Evolutionary conservation across 2,113 vertebrate genomes (phyloP), one percentile per base, ranked within the genome.

Genomic region (Silurus meridionalis): DNA sequence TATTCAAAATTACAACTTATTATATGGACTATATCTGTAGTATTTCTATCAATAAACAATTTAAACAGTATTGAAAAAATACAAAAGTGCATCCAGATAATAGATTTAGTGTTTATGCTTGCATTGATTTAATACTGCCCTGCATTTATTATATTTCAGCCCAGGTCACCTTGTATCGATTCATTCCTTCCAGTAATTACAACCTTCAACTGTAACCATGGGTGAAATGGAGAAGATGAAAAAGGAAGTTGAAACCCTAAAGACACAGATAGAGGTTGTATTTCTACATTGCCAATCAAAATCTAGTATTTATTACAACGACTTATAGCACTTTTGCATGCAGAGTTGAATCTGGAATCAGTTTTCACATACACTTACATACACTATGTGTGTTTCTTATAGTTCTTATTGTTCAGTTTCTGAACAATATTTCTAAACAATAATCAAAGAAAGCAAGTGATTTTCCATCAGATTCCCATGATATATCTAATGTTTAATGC

Each of bases 171-270:
- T 87, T 75, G 74, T 72, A n/a, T 78, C 50, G 80, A 69, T 61
- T 80, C 3, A 67, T 89, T 87, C 55, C 61, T 58, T 57, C 88
- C 87, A 66, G 86, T 93, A 89, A 94, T 81, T 82, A 82, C 90
- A 69, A 66, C 37, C 1, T 71, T 52, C 69, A 88, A 86, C 86
- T 64, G 88, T 90, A 80, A 75, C 90, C 91, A 96, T 96, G 95
- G 95, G 93, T 90, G 94, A 95, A 91, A 92, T 95, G 60, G 95
- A 95, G 23, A 80, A 87, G 0, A 90, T 95, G 92, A 95, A 94
- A 91, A 95, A 95, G 92, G 95, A 95, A 90, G 94, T 92, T 9
- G 93, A 95, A 48, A 88, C 88, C 86, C 92, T 95, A 78, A 95
- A 94, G 77, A 85, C 92, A 78, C 87, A 95, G 89, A 95, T 95